phyloP scores from a whole-genome alignment of 2,888 invertebrate species.

The Portevinia maculata region DNA sequence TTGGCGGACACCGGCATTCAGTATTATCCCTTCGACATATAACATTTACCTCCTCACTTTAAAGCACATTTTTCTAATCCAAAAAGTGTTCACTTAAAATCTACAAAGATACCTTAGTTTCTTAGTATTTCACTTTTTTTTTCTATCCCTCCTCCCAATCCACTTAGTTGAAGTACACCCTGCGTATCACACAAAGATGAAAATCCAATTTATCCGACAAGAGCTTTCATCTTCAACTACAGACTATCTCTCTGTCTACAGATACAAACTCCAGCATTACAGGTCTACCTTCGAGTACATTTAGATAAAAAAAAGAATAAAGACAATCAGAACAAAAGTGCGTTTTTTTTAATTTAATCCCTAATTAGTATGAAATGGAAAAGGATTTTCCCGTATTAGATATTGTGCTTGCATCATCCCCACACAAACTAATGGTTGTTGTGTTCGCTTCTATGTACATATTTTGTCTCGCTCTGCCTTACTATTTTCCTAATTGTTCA shows the following conservation, averaged over 20 bases:
- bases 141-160: background rate
- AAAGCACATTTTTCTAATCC: conserved; percentile 7
- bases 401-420: conserved; percentile 1
- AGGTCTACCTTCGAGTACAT: background rate
- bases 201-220: conserved; percentile 57
- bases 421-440: conserved; percentile 39
- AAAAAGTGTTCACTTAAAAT: conserved; percentile 37
- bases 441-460: background rate
- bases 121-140: background rate
- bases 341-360: conserved; percentile 68
- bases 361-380: conserved; percentile 67
- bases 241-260: conserved; percentile 14
- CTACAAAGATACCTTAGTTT: conserved; percentile 11
- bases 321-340: conserved; percentile 55
- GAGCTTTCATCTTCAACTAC: conserved; percentile 52
- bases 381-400: conserved; percentile 9
- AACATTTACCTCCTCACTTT: conserved; percentile 29
- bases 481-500: conserved; percentile 12
- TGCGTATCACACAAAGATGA: conserved; percentile 44
- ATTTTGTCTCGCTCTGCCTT: conserved; percentile 3
- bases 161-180: conserved; percentile 1
- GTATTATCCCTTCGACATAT: background rate
- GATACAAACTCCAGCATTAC: conserved; percentile 6
- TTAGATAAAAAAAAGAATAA: conserved; percentile 15
- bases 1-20: background rate